Percentiles rank a stretch among this genome's conserved stretches.
These are phyloP conservation scores for Rhamnusium bicolor DNA, from an alignment of 2,888 invertebrate species.

Conservation along the genomic window DNA sequence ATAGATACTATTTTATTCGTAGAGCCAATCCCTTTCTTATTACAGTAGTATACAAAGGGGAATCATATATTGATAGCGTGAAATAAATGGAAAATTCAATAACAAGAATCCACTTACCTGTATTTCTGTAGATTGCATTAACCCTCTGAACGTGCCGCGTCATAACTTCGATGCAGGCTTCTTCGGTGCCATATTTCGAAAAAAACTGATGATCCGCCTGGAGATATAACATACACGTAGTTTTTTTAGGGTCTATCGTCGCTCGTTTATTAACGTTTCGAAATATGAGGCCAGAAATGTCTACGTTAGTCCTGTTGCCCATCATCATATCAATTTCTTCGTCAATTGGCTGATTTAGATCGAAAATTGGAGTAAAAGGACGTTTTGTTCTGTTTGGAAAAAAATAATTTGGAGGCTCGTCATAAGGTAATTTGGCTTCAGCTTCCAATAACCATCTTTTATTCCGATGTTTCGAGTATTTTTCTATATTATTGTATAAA, in stretches of 20 bases:
- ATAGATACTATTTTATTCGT: background rate
- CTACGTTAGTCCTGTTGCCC: conserved; percentile 56
- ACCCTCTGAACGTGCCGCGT: conserved; percentile 95
- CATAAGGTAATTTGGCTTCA: conserved; percentile 70
- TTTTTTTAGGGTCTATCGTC: conserved; percentile 88
- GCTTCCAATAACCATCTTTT: conserved; percentile 83
- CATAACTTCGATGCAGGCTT: conserved; percentile 96
- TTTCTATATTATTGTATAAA: conserved; percentile 48
- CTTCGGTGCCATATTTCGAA: conserved; percentile 93
- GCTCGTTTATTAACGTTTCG: conserved; percentile 79
- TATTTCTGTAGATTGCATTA: conserved; percentile 89
- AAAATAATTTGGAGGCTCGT: conserved; percentile 71
- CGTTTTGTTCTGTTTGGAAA: conserved; percentile 69
- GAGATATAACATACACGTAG: conserved; percentile 94
- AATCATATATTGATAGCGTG: background rate
- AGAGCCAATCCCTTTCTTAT: background rate
- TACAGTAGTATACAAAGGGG: background rate
- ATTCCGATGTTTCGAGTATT: conserved; percentile 66
- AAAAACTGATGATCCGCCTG: conserved; percentile 98
- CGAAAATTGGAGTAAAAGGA: conserved; percentile 70
- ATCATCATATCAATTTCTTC: conserved; percentile 65
- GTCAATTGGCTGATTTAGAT: conserved; percentile 67
- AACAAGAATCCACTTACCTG: conserved; percentile 75
- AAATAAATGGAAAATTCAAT: background rate
- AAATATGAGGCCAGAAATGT: conserved; percentile 72